Evolutionary conservation across 1,140 invertebrate genomes (phyloP).

Genomic region (Danaus melanippus): DNA sequence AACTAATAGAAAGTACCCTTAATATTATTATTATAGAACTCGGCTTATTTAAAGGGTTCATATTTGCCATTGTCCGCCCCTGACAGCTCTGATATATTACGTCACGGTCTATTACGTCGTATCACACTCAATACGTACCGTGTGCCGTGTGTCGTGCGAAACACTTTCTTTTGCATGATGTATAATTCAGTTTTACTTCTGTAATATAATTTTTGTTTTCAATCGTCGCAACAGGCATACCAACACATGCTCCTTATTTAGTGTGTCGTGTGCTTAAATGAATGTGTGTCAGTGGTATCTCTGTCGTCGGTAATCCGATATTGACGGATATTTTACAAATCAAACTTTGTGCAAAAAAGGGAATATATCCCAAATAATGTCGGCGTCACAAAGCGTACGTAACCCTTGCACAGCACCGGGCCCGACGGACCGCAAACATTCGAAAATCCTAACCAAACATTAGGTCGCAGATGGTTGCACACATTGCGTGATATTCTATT

Average conservation of each 20-base stretch:
- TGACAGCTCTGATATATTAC: constrained; percentile 31
- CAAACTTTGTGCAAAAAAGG: constrained; percentile 27
- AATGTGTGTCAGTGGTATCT: neutral
- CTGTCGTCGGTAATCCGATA: constrained; percentile 8
- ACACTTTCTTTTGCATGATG: constrained; percentile 3
- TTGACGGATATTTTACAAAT: constrained; percentile 15
- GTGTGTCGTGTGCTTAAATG: too few species aligned
- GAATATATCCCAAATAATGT: constrained; percentile 21
- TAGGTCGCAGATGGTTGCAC: constrained; percentile 51
- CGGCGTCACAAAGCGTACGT: constrained; percentile 38
- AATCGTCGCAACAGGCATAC: too few species aligned
- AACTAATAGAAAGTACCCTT: constrained; percentile 25
- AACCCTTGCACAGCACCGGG: constrained; percentile 41
- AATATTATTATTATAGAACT: constrained; percentile 11
- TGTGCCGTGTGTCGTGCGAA: constrained; percentile 10
- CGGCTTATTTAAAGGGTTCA: constrained; percentile 28
- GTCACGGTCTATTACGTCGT: constrained; percentile 18
- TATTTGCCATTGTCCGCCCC: constrained; percentile 22
- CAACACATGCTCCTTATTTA: too few species aligned
- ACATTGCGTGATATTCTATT: constrained; percentile 46
- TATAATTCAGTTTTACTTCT: too few species aligned
- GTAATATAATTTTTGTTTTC: too few species aligned
- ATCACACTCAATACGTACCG: constrained; percentile 3
- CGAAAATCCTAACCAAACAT: constrained; percentile 54
- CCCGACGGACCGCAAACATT: constrained; percentile 34